Conservation (phyloP, 2,888 invertebrate genomes). For the Hetaerina titia region DNA sequence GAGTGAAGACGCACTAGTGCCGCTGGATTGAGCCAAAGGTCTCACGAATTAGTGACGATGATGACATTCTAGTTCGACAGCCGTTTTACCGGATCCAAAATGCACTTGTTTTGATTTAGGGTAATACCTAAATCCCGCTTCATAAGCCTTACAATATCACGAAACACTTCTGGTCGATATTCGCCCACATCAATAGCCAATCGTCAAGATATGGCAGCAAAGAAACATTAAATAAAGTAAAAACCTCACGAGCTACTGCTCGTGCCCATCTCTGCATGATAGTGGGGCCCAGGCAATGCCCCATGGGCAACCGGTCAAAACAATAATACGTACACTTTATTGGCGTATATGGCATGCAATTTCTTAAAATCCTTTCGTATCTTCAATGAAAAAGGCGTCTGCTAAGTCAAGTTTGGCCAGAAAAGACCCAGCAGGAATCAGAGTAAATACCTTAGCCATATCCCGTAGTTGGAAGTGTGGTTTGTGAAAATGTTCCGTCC, state of each 20-base stretch:
- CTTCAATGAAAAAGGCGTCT: background rate
- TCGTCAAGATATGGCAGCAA: background rate
- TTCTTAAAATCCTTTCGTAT: background rate
- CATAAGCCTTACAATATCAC: too few relatives aligned
- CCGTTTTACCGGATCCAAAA: too few relatives aligned
- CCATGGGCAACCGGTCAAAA: background rate
- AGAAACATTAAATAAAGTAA: background rate
- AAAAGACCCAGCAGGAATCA: background rate
- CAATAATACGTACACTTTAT: background rate
- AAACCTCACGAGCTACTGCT: background rate
- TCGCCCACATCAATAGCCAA: too few relatives aligned
- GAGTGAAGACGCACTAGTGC: too few relatives aligned
- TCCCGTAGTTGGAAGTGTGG: background rate
- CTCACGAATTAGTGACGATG: too few relatives aligned
- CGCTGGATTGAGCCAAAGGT: too few relatives aligned
- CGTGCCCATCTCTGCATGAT: background rate
- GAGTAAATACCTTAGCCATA: background rate
- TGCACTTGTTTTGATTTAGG: too few relatives aligned
- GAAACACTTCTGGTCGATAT: too few relatives aligned
- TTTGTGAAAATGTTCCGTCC: background rate
- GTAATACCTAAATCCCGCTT: too few relatives aligned
- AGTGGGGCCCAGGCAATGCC: background rate
- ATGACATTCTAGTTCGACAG: too few relatives aligned
- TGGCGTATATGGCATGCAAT: background rate
- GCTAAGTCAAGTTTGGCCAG: background rate